Base-by-base conservation (phyloP, 1,140 invertebrate genomes). In the Drosophila ironensis region DNA sequence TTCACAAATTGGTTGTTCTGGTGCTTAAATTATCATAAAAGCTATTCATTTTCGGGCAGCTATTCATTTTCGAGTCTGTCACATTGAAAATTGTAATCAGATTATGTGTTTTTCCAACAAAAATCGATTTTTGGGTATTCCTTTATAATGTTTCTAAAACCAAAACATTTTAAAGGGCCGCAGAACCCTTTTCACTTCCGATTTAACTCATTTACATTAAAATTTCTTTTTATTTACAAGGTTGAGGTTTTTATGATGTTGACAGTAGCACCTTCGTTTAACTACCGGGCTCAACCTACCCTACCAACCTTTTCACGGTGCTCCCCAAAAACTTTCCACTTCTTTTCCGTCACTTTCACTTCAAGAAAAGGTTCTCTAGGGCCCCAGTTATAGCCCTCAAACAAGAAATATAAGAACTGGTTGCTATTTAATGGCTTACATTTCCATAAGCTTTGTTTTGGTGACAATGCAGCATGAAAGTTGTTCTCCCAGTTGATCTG, bases 301-400 rank as follows among this genome's bases (percentile, higher is more conserved):
- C 54, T 77, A 72, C 51, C 24, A 56, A 46, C 28, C 28, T 40
- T 75, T 52, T 38, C 14, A 4, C 9, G 9, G 27, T 37, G 12
- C 20, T 12, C 11, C 24, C 35, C 19, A 45, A 63, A n/a, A 81
- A 84, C 77, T 81, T 81, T 81, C 77, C 72, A 81, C 77, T 81
- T 84, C 72, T 37, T 37, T 50, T 17, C 56, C 56, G 54, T 63
- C 77, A 82, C 67, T 69, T 69, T 69, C 66, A 59, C 66, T 69
- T 6, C 9, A 16, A 14, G 12, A 37, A 50, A 59, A 69, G 28
- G 66, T 69, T 69, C 66, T 69, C 3, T 20, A 60, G 59, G 59
- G 47, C 38, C 8, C 2, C n/a, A n/a, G n/a, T n/a, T n/a, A 1
- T 27, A 9, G 16, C 8, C 0, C 4, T 16, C n/a, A 14, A 37